A percentile compares a stretch with the other conserved stretches of the same genome.
Conservation (phyloP, 2,113 vertebrate species). For the Caranx melampygus region DNA sequence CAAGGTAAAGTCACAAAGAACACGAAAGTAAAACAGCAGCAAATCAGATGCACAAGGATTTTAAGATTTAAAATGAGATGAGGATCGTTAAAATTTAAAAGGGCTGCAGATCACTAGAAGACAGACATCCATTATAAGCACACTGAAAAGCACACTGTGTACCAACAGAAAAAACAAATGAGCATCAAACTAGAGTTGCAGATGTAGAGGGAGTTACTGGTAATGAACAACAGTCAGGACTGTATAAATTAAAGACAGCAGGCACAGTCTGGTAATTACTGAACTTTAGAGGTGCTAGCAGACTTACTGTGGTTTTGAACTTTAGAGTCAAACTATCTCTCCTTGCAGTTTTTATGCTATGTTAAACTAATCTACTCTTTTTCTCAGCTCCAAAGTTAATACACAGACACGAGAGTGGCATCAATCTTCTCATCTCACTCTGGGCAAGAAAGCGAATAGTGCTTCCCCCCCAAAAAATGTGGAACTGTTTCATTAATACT, state of each 20-base stretch:
- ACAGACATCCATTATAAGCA: too few species aligned
- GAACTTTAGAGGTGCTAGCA: not conserved
- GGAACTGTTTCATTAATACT: not conserved
- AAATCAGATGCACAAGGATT: too few species aligned
- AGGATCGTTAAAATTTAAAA: not conserved
- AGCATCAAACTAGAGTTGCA: too few species aligned
- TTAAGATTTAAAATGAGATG: slow-evolving; percentile 1
- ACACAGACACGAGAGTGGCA: not conserved
- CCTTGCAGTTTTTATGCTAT: not conserved
- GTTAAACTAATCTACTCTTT: not conserved
- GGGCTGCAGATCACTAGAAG: not conserved
- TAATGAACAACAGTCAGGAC: too few species aligned
- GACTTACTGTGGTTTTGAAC: not conserved
- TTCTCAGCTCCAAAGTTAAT: not conserved
- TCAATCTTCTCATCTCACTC: not conserved
- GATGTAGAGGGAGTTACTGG: too few species aligned
- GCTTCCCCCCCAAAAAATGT: not conserved
- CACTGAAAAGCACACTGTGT: too few species aligned
- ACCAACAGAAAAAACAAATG: too few species aligned
- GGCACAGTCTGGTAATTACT: too few species aligned
- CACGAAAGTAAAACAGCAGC: not conserved
- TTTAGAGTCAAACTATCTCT: not conserved
- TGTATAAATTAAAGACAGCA: too few species aligned
- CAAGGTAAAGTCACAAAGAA: not conserved
- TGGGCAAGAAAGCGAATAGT: not conserved